These are phyloP conservation scores for Parelbella ahira DNA, from an alignment of 2,888 invertebrate species.

Conservation along the genomic window DNA sequence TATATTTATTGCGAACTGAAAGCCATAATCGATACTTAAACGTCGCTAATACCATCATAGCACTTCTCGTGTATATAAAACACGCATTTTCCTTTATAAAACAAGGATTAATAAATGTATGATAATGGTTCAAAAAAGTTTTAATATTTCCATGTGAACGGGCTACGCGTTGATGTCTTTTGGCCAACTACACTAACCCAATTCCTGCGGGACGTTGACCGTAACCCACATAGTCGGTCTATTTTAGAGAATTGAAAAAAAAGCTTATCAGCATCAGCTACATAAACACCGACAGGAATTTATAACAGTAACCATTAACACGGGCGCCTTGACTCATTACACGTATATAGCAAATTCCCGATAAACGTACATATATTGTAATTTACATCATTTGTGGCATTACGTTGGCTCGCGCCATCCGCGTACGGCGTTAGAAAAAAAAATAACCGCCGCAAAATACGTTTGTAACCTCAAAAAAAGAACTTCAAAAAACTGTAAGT, in stretches of 20 bases:
- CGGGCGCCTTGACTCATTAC: constrained; percentile 11
- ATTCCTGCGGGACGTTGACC: constrained; percentile 39
- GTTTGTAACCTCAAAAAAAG: constrained; percentile 47
- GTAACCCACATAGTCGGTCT: constrained; percentile 44
- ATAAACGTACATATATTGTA: constrained; percentile 62
- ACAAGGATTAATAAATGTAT: too few relatives aligned
- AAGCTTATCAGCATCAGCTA: constrained; percentile 27
- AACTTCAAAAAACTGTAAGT: constrained; percentile 42
- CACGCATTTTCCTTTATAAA: too few relatives aligned
- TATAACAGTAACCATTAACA: constrained; percentile 12
- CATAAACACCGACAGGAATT: constrained; percentile 2
- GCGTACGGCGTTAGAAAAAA: constrained; percentile 43
- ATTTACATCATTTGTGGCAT: constrained; percentile 59
- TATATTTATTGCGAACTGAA: constrained; percentile 16
- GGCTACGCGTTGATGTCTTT: constrained; percentile 54
- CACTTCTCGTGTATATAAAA: too few relatives aligned
- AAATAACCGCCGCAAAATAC: constrained; percentile 41
- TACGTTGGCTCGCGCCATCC: constrained; percentile 42
- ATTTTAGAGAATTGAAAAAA: constrained; percentile 34
- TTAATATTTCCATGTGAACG: too few relatives aligned
- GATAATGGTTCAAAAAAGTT: too few relatives aligned
- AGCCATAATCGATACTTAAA: constrained; percentile 30
- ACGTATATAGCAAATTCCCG: constrained; percentile 30
- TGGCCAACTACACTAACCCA: constrained; percentile 39
- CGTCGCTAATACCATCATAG: constrained; percentile 19